Base-by-base conservation (phyloP, 2,888 invertebrate genomes). In the Agriopis marginaria region DNA sequence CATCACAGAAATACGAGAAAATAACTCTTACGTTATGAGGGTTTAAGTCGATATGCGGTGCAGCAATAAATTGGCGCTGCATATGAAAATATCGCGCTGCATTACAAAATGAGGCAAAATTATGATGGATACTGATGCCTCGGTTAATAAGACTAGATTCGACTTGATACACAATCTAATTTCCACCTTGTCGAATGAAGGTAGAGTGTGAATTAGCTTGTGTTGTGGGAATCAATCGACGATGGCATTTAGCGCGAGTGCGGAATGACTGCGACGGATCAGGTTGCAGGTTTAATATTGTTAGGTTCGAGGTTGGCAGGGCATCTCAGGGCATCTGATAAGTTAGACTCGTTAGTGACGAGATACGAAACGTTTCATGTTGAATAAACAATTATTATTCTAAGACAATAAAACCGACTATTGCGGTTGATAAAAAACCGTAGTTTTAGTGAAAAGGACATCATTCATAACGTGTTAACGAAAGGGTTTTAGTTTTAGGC, bases 61-160 rank as follows among this genome's bases (percentile, higher is more conserved):
- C 73, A 82, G 42, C 68, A 55, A 66, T 73, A 83, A 82, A 75
- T 78, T 81, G 80, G 86, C 80, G 78, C 79, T 83, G 86, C 86
- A 85, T 86, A 87, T 88, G 89, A 89, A 89, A 90, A 89, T 88
- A 88, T 88, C 82, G 86, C 85, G 85, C 83, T 88, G 87, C 87
- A 88, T 91, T 91, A 91, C 89, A 90, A 89, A 92, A 92, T 91
- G 91, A 92, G 89, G 90, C 90, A 88, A 89, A 93, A 93, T 93
- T 92, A 92, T 93, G 93, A 93, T 93, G 91, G 90, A 93, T 93
- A 90, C 88, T 91, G 90, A 92, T 91, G 90, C 85, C 87, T 83
- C 86, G 85, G 85, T 90, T 91, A 93, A 91, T 92, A 91, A 92
- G 91, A 88, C 88, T 83, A 86, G 87, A 88, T 86, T 87, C 83